Evolutionary conservation across 2,888 invertebrate genomes (phyloP), one percentile per base, ranked within the genome.

Genomic region (Pandemis cinnamomeana): DNA sequence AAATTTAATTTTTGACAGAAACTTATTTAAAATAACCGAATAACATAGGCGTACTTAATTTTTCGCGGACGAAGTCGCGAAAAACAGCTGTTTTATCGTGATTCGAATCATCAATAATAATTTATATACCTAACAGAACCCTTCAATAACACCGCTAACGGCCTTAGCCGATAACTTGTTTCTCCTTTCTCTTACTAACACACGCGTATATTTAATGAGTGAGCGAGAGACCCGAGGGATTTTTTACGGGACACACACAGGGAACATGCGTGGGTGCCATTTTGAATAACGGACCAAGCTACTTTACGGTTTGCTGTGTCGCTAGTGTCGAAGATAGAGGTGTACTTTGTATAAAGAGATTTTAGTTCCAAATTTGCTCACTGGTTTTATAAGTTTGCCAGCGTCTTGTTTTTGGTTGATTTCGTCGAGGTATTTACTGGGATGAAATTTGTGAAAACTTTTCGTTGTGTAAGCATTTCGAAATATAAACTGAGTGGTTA

Each of bases 221-320:
- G 72, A 73, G 58, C 58, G 72, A 73, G 64, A 69, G 64, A 48
- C 60, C 69, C 48, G 72, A 69, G 69, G 72, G 69, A 69, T 27
- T 62, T 72, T 67, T 72, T 64, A 69, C 44, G 64, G 63, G 41
- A 51, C 42, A 53, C 46, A 46, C 46, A 46, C 46, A 46, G 46
- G 46, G 46, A 46, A 46, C 11, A 69, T 64, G 69, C 68, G 72
- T 72, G 72, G 72, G 72, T 64, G 68, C 72, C 72, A 69, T 72
- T 36, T 72, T 72, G 67, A 61, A 55, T 55, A 2, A 46, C 11
- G 11, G 46, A 63, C 72, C 55, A 72, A 68, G n/a, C 68, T 72
- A 63, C 27, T 3, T 67, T 72, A 55, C 72, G 11, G 44, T 15
- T 42, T 55, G 15, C 15, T n/a, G 15, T 13, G 55, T 42, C 60